A percentile compares a stretch with the other conserved stretches of the same genome.
Evolutionary conservation across 2,888 invertebrate species (phyloP).

Genomic region (Diachrysia chrysitis): DNA sequence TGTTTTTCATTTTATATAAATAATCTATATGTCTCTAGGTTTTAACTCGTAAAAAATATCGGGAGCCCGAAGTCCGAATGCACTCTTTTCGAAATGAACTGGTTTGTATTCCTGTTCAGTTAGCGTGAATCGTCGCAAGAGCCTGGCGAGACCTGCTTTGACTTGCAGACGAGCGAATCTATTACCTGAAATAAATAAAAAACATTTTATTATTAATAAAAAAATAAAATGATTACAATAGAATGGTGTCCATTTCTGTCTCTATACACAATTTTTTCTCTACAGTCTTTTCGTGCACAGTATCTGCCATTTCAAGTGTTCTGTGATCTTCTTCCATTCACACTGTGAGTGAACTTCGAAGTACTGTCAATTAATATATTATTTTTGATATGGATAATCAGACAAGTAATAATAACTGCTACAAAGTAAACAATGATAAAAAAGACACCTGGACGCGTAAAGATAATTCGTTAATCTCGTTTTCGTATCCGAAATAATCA

Average conservation of each 20-base stretch:
- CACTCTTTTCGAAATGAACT: conserved; percentile 64
- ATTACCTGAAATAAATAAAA: conserved; percentile 61
- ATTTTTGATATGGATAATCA: no score
- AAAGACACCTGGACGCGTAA: neutral
- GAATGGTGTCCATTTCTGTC: no score
- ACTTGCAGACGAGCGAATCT: conserved; percentile 72
- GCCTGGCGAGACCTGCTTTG: conserved; percentile 66
- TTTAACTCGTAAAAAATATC: conserved; percentile 61
- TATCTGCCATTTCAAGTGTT: no score
- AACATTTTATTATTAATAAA: no score
- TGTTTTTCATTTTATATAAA: no score
- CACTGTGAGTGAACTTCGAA: no score
- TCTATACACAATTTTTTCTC: no score
- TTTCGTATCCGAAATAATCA: neutral
- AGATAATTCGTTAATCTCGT: neutral
- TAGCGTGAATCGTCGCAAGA: conserved; percentile 67
- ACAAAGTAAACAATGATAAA: neutral
- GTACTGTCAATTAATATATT: no score
- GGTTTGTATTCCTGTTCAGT: conserved; percentile 60
- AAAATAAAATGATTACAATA: no score
- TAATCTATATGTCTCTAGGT: conserved; percentile 46
- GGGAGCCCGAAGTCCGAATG: conserved; percentile 66
- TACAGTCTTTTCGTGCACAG: no score
- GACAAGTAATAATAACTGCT: no score
- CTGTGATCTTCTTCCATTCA: no score